These are phyloP conservation scores for Phainopepla nitens DNA, from an alignment of 2,113 vertebrate genomes.

Conservation along the genomic window DNA sequence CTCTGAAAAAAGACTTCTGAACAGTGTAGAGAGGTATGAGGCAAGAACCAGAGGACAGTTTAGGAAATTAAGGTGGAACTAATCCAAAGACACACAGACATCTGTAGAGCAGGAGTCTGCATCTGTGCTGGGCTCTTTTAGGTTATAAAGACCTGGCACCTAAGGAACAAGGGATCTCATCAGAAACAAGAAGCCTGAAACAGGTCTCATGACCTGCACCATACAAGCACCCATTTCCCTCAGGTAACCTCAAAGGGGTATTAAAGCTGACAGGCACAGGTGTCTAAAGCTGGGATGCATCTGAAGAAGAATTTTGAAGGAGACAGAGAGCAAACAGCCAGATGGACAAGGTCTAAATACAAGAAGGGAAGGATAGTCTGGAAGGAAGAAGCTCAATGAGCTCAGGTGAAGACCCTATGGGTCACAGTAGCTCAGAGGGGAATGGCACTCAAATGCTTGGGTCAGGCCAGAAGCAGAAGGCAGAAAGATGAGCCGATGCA, in stretches of 20 bases:
- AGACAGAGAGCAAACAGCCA: background rate
- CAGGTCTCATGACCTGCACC: background rate
- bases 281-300: background rate
- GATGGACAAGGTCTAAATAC: background rate
- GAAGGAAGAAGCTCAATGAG: background rate
- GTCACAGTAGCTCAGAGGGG: background rate
- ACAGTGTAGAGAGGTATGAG: background rate
- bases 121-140: background rate
- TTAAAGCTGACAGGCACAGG: background rate
- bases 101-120: background rate
- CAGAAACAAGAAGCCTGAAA: background rate
- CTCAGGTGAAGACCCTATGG: background rate
- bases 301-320: background rate
- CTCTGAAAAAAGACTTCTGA: background rate
- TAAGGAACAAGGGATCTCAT: background rate
- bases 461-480: background rate
- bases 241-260: background rate
- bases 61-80: background rate
- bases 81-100: background rate
- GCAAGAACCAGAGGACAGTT: background rate
- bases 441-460: background rate
- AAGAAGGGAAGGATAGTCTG: background rate
- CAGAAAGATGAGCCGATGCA: background rate
- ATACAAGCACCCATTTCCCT: background rate
- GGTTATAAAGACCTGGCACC: background rate